phyloP scores from a whole-genome alignment of 2,888 invertebrate species.

The Andrena flavipes region DNA sequence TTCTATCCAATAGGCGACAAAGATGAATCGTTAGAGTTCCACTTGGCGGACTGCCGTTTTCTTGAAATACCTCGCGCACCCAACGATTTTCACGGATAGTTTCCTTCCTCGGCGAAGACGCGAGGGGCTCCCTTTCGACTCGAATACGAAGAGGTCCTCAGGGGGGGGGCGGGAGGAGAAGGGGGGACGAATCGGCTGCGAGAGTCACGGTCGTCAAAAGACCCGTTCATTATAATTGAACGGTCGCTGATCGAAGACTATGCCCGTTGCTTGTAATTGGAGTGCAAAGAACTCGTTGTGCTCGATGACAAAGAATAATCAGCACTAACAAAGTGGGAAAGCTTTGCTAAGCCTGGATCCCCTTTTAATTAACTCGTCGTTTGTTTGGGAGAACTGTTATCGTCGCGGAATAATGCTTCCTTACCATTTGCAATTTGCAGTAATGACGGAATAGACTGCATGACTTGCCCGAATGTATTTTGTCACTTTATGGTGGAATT shows the following conservation, averaged over 20 bases:
- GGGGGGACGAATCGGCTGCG: conserved; percentile 13
- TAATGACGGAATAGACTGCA: too few relatives aligned
- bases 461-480: too few relatives aligned
- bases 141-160: background rate
- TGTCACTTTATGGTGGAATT: too few relatives aligned
- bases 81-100: conserved; percentile 6
- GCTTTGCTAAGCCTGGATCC: background rate
- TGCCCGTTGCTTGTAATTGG: conserved; percentile 35
- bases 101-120: background rate
- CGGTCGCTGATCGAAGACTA: conserved; percentile 52
- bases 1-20: background rate
- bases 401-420: background rate
- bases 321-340: conserved; percentile 36
- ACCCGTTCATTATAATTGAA: conserved; percentile 53
- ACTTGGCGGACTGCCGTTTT: background rate
- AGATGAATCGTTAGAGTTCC: background rate
- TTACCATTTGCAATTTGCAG: background rate
- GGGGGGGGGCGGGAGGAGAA: background rate
- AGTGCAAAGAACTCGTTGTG: conserved; percentile 32
- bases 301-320: conserved; percentile 44
- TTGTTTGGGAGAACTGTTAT: background rate
- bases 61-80: background rate
- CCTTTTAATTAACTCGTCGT: conserved; percentile 41
- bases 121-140: background rate
- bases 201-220: conserved; percentile 39